Evolutionary conservation across 2,797 vertebrate species (phyloP).

Genomic region (Malurus splendens): DNA sequence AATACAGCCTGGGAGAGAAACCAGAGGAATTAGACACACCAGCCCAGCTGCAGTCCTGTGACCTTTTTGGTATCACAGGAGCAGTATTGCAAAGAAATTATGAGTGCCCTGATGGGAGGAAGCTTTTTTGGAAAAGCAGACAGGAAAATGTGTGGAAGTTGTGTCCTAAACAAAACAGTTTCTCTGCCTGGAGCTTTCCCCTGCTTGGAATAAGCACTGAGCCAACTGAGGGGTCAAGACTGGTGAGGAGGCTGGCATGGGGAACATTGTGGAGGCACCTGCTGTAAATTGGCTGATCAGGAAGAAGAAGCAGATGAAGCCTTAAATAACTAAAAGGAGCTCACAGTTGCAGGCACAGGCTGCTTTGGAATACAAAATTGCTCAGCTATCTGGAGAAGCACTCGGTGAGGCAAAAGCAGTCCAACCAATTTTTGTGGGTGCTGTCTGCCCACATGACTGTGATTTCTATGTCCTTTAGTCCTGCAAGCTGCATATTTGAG

Average conservation of each 20-base stretch:
- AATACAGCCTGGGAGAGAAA: fast-evolving
- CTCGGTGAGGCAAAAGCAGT: background rate
- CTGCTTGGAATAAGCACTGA: background rate
- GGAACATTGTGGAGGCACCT: background rate
- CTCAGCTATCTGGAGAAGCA: background rate
- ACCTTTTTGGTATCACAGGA: background rate
- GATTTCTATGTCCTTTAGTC: background rate
- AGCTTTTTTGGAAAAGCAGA: background rate
- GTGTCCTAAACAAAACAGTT: background rate
- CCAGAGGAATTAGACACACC: fast-evolving
- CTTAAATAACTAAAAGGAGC: background rate
- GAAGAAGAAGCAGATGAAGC: background rate
- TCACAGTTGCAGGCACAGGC: background rate
- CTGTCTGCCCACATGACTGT: background rate
- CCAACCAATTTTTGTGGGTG: background rate
- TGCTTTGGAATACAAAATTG: background rate
- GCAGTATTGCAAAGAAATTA: background rate
- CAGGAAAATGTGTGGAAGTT: background rate
- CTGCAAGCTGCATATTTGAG: background rate
- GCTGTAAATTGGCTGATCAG: background rate
- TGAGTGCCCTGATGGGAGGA: background rate
- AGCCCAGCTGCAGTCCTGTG: background rate
- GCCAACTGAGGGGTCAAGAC: background rate
- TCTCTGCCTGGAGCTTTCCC: background rate
- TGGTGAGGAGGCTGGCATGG: background rate